A percentile compares a stretch with the other conserved stretches of the same genome.
These are phyloP conservation scores for Lampropteryx suffumata DNA, from an alignment of 2,888 invertebrate species.

Conservation along the genomic window DNA sequence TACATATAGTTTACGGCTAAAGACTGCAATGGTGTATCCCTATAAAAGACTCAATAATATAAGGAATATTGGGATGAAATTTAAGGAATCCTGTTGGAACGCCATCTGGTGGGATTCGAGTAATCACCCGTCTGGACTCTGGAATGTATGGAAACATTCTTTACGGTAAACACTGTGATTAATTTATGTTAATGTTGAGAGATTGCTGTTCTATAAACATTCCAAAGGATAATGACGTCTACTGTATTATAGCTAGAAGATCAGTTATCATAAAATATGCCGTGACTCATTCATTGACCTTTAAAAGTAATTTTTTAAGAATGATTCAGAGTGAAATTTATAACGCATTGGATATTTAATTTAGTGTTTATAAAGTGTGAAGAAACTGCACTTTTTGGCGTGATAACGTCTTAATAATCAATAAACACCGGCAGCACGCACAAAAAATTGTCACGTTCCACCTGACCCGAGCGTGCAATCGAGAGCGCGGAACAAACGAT, in stretches of 20 bases:
- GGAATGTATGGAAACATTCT: slow-evolving; percentile 38
- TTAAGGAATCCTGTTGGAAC: slow-evolving; percentile 53
- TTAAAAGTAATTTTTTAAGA: too few species aligned
- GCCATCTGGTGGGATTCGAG: slow-evolving; percentile 44
- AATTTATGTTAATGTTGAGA: slow-evolving; percentile 51
- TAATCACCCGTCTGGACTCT: slow-evolving; percentile 40
- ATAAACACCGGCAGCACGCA: too few species aligned
- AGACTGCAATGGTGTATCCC: neutral
- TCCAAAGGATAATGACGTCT: slow-evolving; percentile 37
- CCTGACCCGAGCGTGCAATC: too few species aligned
- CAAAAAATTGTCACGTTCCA: too few species aligned
- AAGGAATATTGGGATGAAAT: slow-evolving; percentile 51
- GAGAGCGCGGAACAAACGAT: too few species aligned
- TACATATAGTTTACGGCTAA: slow-evolving; percentile 11
- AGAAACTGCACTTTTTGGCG: too few species aligned
- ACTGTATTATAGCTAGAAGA: slow-evolving; percentile 20
- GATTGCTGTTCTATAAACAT: slow-evolving; percentile 42
- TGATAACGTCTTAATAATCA: too few species aligned
- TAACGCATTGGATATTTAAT: too few species aligned
- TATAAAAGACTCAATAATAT: slow-evolving; percentile 46
- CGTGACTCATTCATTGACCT: slow-evolving; percentile 7
- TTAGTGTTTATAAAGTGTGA: too few species aligned
- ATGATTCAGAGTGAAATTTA: too few species aligned
- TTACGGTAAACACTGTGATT: slow-evolving; percentile 59
- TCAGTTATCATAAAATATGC: neutral